These are phyloP conservation scores for Conistra vaccinii DNA, from an alignment of 2,888 invertebrate species.

Conservation along the genomic window DNA sequence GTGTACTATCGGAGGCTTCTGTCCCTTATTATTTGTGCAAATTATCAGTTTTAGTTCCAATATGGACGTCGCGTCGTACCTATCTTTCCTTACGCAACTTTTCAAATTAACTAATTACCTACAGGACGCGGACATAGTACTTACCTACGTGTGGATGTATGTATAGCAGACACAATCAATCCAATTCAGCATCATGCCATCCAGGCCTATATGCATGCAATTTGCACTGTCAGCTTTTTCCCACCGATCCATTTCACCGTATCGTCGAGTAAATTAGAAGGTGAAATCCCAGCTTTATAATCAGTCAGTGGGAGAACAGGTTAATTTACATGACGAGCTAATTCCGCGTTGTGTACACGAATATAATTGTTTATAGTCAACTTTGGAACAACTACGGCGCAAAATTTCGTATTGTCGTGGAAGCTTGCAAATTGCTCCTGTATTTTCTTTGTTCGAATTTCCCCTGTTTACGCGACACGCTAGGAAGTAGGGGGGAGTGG, in stretches of 20 bases:
- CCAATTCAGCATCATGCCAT: constrained; percentile 22
- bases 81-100: too few species aligned
- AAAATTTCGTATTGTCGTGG: constrained; percentile 65
- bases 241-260: constrained; percentile 50
- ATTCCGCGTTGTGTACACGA: constrained; percentile 53
- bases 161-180: constrained; percentile 12
- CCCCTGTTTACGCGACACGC: constrained; percentile 68
- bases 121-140: neutral
- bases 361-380: constrained; percentile 56
- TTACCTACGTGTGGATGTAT: too few species aligned
- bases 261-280: constrained; percentile 51
- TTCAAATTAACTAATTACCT: constrained; percentile 12
- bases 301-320: constrained; percentile 53
- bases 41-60: neutral
- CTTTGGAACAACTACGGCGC: constrained; percentile 54
- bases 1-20: neutral
- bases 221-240: constrained; percentile 43
- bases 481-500: constrained; percentile 49
- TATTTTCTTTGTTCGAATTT: constrained; percentile 71
- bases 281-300: constrained; percentile 40
- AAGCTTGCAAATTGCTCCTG: constrained; percentile 61
- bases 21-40: neutral
- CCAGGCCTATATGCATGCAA: constrained; percentile 6
- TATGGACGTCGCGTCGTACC: neutral
- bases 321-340: constrained; percentile 59